phyloP scores from a whole-genome alignment of 2,797 vertebrate genomes.

The Eupleurogrammus muticus region DNA sequence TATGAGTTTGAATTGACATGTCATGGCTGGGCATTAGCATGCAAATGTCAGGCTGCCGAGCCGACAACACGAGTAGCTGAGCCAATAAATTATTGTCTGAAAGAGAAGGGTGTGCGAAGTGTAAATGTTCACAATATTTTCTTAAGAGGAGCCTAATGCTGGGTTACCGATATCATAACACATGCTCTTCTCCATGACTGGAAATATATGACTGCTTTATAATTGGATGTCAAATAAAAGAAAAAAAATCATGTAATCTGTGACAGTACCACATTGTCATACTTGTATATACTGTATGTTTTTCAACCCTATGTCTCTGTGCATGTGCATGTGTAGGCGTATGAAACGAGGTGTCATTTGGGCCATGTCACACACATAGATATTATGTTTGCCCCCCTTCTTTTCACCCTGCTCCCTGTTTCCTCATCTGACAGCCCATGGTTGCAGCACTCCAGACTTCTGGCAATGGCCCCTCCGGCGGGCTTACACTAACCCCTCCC shows the following conservation, averaged over 20 bases:
- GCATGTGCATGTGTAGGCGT: no score
- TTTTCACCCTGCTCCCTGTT: no score
- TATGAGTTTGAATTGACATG: constrained; percentile 6
- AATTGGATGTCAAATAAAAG: neutral
- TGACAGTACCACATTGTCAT: no score
- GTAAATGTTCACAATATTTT: neutral
- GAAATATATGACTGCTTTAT: neutral
- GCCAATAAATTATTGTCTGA: constrained; percentile 34
- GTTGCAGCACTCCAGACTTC: no score
- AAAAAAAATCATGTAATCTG: neutral
- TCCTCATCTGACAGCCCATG: no score
- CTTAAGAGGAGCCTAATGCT: neutral
- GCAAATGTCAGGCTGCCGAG: constrained; percentile 33
- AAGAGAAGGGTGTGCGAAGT: neutral
- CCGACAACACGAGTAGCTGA: constrained; percentile 32
- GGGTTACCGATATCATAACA: neutral
- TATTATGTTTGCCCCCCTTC: no score
- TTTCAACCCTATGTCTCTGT: no score
- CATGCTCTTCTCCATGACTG: neutral
- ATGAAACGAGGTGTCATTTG: no score
- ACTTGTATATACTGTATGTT: no score
- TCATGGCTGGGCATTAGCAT: constrained; percentile 35
- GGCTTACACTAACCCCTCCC: no score
- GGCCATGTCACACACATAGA: no score
- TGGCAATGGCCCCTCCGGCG: no score